Evolutionary conservation across 2,797 vertebrate species (phyloP).

Genomic region (Numenius phaeopus): DNA sequence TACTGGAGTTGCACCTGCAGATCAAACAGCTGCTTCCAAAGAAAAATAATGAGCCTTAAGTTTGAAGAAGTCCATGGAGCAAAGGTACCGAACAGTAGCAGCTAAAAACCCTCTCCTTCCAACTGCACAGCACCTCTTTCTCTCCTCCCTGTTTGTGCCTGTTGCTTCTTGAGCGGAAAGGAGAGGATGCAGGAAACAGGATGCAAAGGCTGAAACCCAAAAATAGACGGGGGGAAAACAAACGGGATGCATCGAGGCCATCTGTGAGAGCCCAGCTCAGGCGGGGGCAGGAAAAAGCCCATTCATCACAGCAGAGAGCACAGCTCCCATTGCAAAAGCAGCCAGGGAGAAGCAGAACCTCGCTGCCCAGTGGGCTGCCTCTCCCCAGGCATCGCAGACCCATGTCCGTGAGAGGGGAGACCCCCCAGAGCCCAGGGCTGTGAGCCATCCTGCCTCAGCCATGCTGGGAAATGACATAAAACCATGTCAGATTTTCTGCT

Average conservation of each 20-base stretch:
- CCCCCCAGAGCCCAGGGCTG: neutral
- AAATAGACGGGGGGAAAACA: slow-evolving; percentile 7
- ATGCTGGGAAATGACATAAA: neutral
- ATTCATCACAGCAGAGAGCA: neutral
- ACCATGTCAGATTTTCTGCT: slow-evolving; percentile 29
- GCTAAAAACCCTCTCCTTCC: neutral
- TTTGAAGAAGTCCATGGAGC: neutral
- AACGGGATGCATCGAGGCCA: neutral
- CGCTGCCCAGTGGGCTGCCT: neutral
- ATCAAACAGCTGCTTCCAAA: neutral
- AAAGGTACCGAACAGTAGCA: neutral
- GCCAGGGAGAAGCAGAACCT: neutral
- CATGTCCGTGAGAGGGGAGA: neutral
- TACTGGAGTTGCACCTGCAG: neutral
- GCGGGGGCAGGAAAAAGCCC: neutral
- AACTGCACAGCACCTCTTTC: neutral
- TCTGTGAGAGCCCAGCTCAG: neutral
- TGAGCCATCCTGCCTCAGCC: neutral
- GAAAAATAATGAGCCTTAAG: neutral
- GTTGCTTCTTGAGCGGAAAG: neutral
- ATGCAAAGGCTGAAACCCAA: slow-evolving; percentile 29
- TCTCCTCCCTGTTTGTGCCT: neutral
- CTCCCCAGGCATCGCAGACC: neutral
- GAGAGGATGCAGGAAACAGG: slow-evolving; percentile 58
- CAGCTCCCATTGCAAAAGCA: neutral